Evolutionary conservation across 2,113 vertebrate genomes (phyloP).

Genomic region (Solenodon paradoxus): DNA sequence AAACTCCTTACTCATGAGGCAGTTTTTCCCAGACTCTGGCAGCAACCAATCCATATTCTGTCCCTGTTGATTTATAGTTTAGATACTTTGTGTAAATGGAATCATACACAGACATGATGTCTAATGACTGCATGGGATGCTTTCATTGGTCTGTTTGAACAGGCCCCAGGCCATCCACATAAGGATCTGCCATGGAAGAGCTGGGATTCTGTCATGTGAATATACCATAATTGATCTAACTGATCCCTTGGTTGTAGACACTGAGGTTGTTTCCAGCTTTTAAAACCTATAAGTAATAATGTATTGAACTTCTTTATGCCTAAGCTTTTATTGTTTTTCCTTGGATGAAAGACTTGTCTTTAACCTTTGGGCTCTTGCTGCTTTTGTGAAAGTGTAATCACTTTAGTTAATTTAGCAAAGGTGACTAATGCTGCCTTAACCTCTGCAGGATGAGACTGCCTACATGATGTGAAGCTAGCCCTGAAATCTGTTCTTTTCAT

Average conservation of each 20-base stretch:
- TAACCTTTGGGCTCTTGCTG: not conserved
- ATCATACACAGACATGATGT: not conserved
- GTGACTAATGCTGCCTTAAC: conserved; percentile 24
- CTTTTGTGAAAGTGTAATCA: conserved; percentile 12
- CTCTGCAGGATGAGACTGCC: not conserved
- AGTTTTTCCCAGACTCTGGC: not conserved
- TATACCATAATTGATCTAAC: not conserved
- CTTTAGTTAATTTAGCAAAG: not conserved
- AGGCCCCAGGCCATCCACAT: not conserved
- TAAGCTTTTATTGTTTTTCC: not conserved
- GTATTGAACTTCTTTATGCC: not conserved
- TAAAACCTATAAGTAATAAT: not conserved
- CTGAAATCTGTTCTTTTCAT: not conserved
- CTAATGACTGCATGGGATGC: not conserved
- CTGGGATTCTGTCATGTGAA: not conserved
- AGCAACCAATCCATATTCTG: not conserved
- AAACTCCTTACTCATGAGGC: not conserved
- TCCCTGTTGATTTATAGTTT: not conserved
- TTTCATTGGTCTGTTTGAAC: not conserved
- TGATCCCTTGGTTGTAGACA: not conserved
- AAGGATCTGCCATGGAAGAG: not conserved
- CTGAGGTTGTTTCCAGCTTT: conserved; percentile 10
- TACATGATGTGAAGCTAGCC: not conserved
- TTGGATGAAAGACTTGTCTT: not conserved
- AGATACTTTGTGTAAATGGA: not conserved